phyloP scores from a whole-genome alignment of 2,113 vertebrate species.

The Ophiodon elongatus region DNA sequence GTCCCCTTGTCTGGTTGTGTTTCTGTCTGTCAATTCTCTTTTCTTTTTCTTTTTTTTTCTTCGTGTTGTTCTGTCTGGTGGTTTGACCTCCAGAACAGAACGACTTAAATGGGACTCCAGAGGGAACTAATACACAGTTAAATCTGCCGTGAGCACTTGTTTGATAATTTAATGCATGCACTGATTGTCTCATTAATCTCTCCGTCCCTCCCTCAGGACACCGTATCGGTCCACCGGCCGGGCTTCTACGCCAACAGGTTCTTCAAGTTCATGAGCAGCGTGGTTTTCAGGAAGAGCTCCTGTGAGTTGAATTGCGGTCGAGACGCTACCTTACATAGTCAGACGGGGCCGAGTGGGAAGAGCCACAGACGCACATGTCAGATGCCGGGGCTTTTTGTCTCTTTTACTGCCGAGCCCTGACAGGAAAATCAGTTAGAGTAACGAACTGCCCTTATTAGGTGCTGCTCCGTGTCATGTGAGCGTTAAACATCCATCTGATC shows the following conservation, averaged over 20 bases:
- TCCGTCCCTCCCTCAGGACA: constrained; percentile 87
- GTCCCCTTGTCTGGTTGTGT: constrained; percentile 29
- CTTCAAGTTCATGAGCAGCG: constrained; percentile 98
- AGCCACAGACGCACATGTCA: constrained; percentile 24
- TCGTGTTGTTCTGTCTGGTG: constrained; percentile 13
- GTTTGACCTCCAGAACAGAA: constrained; percentile 46
- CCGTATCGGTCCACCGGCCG: constrained; percentile 96
- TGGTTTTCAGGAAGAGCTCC: constrained; percentile 94
- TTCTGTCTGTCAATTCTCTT: neutral
- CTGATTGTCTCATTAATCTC: constrained; percentile 63
- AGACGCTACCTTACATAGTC: constrained; percentile 71
- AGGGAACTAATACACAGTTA: constrained; percentile 20
- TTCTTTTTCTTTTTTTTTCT: too few species aligned
- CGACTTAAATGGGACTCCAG: constrained; percentile 37
- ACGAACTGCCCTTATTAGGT: constrained; percentile 61
- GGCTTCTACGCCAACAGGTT: constrained; percentile 98
- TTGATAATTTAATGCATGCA: constrained; percentile 45
- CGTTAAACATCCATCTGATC: constrained; percentile 18
- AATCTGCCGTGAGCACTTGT: constrained; percentile 25
- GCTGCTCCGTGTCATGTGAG: constrained; percentile 29
- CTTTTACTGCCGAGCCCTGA: constrained; percentile 37
- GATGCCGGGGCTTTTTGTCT: constrained; percentile 41
- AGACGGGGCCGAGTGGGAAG: constrained; percentile 34
- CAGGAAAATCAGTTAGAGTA: constrained; percentile 46
- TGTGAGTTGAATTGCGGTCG: constrained; percentile 86